phyloP scores from a whole-genome alignment of 37 sponge, comb jelly and placozoan genomes.

The Aplysina aerophoba region DNA sequence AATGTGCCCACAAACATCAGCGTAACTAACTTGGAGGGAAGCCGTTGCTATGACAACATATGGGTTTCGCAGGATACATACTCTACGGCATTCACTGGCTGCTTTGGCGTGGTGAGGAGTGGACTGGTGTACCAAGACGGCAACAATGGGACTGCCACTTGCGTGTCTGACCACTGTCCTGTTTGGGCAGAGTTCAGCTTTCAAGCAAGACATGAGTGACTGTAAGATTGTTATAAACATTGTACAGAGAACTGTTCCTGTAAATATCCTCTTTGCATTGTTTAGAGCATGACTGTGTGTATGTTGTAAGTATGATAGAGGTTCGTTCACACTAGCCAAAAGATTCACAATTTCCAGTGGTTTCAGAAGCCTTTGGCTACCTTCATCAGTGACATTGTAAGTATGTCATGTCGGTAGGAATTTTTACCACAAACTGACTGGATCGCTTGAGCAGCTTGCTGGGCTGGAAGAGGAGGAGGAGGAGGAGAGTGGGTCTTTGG shows the following conservation, averaged over 20 bases:
- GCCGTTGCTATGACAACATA: conserved; percentile 40
- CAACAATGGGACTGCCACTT: background rate
- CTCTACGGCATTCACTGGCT: background rate
- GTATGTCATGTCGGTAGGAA: no score
- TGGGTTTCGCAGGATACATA: conserved; percentile 23
- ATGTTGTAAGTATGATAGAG: no score
- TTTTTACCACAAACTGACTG: no score
- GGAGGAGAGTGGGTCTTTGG: no score
- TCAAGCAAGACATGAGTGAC: background rate
- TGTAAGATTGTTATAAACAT: background rate
- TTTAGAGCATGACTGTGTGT: no score
- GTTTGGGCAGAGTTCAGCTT: conserved; percentile 39
- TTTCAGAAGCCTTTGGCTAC: no score
- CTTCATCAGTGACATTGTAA: no score
- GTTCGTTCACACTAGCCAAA: no score
- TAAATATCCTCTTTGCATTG: background rate
- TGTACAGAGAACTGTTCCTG: background rate
- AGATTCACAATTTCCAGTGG: no score
- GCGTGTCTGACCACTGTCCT: conserved; percentile 52
- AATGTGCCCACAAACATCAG: conserved; percentile 43
- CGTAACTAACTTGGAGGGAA: conserved; percentile 25
- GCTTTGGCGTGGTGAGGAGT: conserved; percentile 27
- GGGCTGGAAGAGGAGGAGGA: no score
- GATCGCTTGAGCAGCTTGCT: no score
- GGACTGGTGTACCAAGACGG: background rate